Percentiles rank a stretch among this genome's conserved stretches.
Conservation (phyloP, 37 sponge, comb jelly and placozoan genomes). For the Theonella swinhoei region DNA sequence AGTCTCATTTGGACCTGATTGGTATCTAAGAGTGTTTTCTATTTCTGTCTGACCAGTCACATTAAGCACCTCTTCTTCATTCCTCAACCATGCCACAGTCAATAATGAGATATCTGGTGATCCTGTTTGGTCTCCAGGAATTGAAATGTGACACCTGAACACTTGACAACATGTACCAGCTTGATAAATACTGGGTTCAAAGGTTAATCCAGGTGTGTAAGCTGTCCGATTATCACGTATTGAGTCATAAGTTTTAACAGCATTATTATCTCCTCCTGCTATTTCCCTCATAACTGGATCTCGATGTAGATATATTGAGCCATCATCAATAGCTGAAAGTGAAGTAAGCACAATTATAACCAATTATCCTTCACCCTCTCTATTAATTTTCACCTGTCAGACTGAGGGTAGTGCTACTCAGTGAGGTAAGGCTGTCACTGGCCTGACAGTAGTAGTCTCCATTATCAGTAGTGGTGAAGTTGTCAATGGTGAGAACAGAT, state of each 20-base stretch:
- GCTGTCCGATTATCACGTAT: not conserved
- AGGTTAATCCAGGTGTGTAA: not conserved
- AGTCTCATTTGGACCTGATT: not conserved
- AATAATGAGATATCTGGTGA: not conserved
- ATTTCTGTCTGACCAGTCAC: not conserved
- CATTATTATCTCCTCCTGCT: not conserved
- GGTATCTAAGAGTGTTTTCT: not conserved
- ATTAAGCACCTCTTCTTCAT: not conserved
- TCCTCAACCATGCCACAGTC: not conserved
- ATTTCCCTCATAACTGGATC: not conserved
- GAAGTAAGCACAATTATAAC: no score
- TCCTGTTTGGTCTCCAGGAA: not conserved
- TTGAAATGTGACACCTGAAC: not conserved
- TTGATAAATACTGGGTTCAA: not conserved
- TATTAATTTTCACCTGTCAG: slow-evolving; percentile 23
- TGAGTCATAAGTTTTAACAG: not conserved
- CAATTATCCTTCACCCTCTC: not conserved
- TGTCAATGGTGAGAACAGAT: slow-evolving; percentile 23
- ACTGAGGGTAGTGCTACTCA: not conserved
- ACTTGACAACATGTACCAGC: not conserved
- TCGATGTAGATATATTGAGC: not conserved
- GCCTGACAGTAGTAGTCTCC: slow-evolving; percentile 37
- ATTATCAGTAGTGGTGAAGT: slow-evolving; percentile 12
- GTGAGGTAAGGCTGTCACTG: not conserved
- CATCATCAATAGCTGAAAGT: not conserved